Conservation (phyloP, 92 coral and sea anemone species). For the Palythoa grandiflora region DNA sequence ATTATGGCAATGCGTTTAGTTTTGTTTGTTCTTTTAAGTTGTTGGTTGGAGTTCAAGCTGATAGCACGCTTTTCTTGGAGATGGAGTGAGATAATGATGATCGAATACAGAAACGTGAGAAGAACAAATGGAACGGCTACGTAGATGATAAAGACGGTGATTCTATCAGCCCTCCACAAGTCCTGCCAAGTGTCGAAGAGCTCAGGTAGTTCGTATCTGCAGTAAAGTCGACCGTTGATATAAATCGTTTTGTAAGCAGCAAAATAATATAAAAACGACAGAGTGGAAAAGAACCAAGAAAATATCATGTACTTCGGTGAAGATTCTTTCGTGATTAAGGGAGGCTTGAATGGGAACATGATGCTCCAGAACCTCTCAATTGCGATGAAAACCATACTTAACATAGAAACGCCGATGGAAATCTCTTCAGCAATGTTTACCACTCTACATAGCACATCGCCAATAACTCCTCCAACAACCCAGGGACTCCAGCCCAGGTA, state of each 20-base stretch:
- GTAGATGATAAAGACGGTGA: not conserved
- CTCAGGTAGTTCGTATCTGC: not conserved
- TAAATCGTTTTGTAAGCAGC: not conserved
- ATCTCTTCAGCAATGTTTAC: not conserved
- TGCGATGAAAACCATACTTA: conserved; percentile 10
- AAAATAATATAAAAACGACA: not conserved
- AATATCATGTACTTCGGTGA: not conserved
- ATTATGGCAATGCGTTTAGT: not conserved
- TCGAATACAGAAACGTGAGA: not conserved
- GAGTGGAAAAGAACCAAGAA: not conserved
- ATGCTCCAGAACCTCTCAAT: conserved; percentile 7
- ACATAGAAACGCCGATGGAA: not conserved
- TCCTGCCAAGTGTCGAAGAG: not conserved
- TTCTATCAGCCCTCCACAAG: conserved; percentile 13
- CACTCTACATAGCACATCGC: not conserved
- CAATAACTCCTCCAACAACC: not conserved
- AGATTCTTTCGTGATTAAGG: not conserved
- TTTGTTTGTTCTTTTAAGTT: not conserved
- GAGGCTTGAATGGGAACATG: not conserved
- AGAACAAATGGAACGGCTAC: not conserved
- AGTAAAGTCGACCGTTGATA: not conserved
- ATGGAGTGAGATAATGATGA: not conserved
- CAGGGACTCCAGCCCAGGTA: conserved; percentile 7
- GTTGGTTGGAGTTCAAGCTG: not conserved
- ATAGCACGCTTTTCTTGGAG: not conserved